Conservation (phyloP, 2,113 vertebrate genomes). For the zebrafish (Danio rerio) region GRCz12tu NC_133183.1:23739501-23740000, state of each 20-base stretch:
- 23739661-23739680: conserved; percentile 19
- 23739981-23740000: conserved; percentile 36
- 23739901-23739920: background rate
- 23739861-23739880: background rate
- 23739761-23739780: conserved; percentile 10
- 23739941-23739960: conserved; percentile 32
- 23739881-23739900: conserved; percentile 2
- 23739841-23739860: background rate
- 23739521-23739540: conserved; percentile 4
- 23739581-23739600: background rate
- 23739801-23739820: conserved; percentile 3
- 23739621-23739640: conserved; percentile 46
- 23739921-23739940: background rate
- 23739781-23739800: background rate
- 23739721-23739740: background rate
- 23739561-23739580: conserved; percentile 10
- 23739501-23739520: background rate
- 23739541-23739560: conserved; percentile 6
- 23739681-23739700: background rate
- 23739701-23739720: background rate
- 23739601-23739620: conserved; percentile 11
- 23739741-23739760: conserved; percentile 11
- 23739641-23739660: conserved; percentile 37
- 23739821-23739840: conserved; percentile 11
- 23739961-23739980: conserved; percentile 43